Evolutionary conservation across 2,113 vertebrate genomes (phyloP), one percentile per base, ranked within the genome.

Genomic region (Hippocampus mohnikei): DNA sequence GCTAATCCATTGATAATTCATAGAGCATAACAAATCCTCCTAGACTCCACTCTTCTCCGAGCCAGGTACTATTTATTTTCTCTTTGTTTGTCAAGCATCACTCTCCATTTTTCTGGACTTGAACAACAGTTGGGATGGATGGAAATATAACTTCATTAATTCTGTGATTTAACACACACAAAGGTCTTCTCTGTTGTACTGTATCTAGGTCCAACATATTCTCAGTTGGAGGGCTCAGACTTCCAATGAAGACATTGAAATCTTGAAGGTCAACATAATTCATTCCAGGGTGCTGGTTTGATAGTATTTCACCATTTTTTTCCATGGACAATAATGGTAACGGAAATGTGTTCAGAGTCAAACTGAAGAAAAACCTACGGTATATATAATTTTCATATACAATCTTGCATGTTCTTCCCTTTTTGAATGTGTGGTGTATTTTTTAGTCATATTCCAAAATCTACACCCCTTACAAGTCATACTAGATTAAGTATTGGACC

Each of bases 1-100:
- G 25, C 33, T 55, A 68, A 77, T 56, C 41, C 62, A 67, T n/a
- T 44, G 56, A 37, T 48, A 70, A 77, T 70, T 84, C 72, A 79
- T 72, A 46, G 33, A 13, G 37, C 65, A 60, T 48, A 68, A 52
- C 37, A 70, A 44, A 72, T 74, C 60, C 37, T 64, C 42, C 0
- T 27, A 50, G 55, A 63, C 53, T 70, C 27, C 13, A 37, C 29
- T 73, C 9, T 33, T 79, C 40, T 74, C 29, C 58, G 58, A 62
- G 41, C 75, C 53, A 67, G 3, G 46, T 25, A 3, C 29, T 67
- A 18, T 41, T 16, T 69, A 11, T 50, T n/a, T 15, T 67, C 21
- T 68, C 50, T 52, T 9, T 55, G 23, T 70, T 33, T 70, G 13
- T 70, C 20, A 58, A 60, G 15, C 56, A 48, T 33, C 66, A 1